These are phyloP conservation scores for Setipinna tenuifilis DNA, from an alignment of 2,797 vertebrate genomes.

Conservation along the genomic window DNA sequence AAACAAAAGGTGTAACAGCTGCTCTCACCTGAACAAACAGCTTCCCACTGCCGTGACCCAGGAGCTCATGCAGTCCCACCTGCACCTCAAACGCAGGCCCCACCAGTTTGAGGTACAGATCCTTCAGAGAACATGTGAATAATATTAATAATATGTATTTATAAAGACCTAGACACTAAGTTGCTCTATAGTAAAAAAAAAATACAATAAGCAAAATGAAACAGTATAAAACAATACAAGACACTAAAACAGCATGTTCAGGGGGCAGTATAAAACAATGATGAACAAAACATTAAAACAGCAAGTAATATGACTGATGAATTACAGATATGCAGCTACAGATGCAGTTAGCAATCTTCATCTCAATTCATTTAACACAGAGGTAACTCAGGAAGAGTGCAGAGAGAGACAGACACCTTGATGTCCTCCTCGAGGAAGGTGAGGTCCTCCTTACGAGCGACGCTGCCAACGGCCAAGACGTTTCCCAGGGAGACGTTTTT, in stretches of 20 bases:
- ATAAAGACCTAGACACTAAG: too few species aligned
- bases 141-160: too few species aligned
- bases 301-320: too few species aligned
- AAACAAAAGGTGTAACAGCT: background rate
- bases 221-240: too few species aligned
- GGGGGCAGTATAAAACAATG: too few species aligned
- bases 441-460: slow-evolving; percentile 86
- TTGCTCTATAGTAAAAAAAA: too few species aligned
- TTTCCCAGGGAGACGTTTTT: slow-evolving; percentile 93
- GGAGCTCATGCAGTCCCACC: slow-evolving; percentile 89
- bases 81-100: slow-evolving; percentile 90
- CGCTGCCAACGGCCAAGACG: slow-evolving; percentile 85
- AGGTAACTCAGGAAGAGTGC: background rate
- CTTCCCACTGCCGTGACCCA: slow-evolving; percentile 92
- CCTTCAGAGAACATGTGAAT: slow-evolving; percentile 65
- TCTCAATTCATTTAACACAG: too few species aligned
- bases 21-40: slow-evolving; percentile 85
- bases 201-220: too few species aligned
- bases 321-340: too few species aligned
- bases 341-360: too few species aligned
- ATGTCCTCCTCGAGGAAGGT: slow-evolving; percentile 88
- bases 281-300: too few species aligned
- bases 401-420: slow-evolving; percentile 73
- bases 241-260: too few species aligned
- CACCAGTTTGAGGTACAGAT: slow-evolving; percentile 88